phyloP scores from a whole-genome alignment of 2,888 invertebrate genomes.

The Drosophila rubida region DNA sequence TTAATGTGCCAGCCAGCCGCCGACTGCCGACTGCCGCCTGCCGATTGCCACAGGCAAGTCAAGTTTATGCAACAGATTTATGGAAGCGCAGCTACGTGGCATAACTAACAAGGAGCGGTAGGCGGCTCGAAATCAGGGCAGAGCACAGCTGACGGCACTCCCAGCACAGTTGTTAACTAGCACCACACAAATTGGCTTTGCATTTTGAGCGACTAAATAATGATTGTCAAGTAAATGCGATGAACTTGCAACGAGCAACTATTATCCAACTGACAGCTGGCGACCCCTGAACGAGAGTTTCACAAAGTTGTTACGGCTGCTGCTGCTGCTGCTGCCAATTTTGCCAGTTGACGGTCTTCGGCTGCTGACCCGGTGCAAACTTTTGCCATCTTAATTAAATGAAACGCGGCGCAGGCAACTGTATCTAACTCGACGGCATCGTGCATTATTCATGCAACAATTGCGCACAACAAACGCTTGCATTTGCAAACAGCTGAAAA shows the following conservation, averaged over 20 bases:
- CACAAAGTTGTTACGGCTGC: conserved; percentile 21
- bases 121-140: conserved; percentile 1
- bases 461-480: conserved; percentile 4
- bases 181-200: conserved; percentile 47
- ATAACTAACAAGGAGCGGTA: conserved; percentile 24
- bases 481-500: conserved; percentile 9
- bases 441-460: conserved; percentile 46
- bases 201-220: conserved; percentile 44
- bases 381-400: conserved; percentile 60
- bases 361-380: conserved; percentile 30
- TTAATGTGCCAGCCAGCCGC: conserved; percentile 64
- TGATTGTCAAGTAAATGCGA: conserved; percentile 43
- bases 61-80: conserved; percentile 79
- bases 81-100: conserved; percentile 65
- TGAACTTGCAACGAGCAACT: conserved; percentile 29
- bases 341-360: conserved; percentile 20
- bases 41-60: conserved; percentile 10
- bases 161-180: conserved; percentile 36
- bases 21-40: no score
- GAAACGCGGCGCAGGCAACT: conserved; percentile 37
- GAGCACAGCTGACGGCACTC: conserved; percentile 52
- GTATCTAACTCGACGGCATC: conserved; percentile 11
- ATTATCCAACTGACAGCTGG: background rate
- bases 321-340: conserved; percentile 30
- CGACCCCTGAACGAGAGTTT: conserved; percentile 34